phyloP scores from a whole-genome alignment of 2,797 vertebrate species.

The Sebastes nivosus region DNA sequence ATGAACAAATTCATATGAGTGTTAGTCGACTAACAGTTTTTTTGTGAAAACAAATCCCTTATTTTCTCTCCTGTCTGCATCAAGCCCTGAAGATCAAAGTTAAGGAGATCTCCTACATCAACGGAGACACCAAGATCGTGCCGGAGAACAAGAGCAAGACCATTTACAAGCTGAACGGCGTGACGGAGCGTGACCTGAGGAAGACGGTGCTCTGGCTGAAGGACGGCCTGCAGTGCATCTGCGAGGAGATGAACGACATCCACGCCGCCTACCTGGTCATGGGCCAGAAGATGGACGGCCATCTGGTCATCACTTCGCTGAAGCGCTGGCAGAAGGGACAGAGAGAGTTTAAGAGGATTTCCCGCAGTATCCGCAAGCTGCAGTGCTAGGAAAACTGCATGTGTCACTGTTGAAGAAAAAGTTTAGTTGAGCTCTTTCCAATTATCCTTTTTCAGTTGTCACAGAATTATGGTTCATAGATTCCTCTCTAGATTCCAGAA shows the following conservation, averaged over 20 bases:
- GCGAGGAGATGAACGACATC: slow-evolving; percentile 98
- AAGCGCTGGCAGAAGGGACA: slow-evolving; percentile 98
- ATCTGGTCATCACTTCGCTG: slow-evolving; percentile 96
- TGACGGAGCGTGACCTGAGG: slow-evolving; percentile 92
- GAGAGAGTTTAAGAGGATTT: slow-evolving; percentile 95
- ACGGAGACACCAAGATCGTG: slow-evolving; percentile 96
- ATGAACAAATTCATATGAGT: too few species aligned
- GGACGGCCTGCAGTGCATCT: slow-evolving; percentile 95
- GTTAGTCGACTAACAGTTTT: too few species aligned
- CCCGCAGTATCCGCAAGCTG: slow-evolving; percentile 96
- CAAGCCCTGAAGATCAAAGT: slow-evolving; percentile 98
- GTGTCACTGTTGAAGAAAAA: slow-evolving; percentile 17
- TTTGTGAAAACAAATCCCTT: slow-evolving; percentile 7
- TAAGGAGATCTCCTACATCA: slow-evolving; percentile 98
- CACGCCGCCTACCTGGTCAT: slow-evolving; percentile 96
- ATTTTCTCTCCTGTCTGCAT: slow-evolving; percentile 5
- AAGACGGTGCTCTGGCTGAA: slow-evolving; percentile 94
- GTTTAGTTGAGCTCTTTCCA: slow-evolving; percentile 29
- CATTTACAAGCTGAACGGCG: slow-evolving; percentile 95
- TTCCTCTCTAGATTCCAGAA: not conserved
- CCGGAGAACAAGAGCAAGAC: slow-evolving; percentile 97
- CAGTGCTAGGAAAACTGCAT: slow-evolving; percentile 87
- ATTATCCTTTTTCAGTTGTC: not conserved
- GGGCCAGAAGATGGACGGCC: slow-evolving; percentile 94
- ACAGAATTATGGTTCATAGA: not conserved